Evolutionary conservation across 2,888 invertebrate species (phyloP).

Genomic region (Cryptocheilus praepositus): DNA sequence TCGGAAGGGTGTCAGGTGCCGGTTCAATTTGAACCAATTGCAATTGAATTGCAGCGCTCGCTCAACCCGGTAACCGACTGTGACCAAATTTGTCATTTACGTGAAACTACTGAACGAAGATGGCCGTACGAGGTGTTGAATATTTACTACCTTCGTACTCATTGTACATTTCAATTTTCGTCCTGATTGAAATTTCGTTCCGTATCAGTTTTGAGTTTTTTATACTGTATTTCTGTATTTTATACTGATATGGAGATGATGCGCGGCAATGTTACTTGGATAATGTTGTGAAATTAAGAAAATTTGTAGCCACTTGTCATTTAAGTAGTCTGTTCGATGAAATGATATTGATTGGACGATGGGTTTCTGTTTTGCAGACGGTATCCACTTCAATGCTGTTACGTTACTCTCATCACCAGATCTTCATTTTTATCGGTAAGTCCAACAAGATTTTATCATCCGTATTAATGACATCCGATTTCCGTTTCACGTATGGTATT

Average conservation of each 20-base stretch:
- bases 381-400: constrained; percentile 98
- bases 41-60: constrained; percentile 69
- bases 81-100: constrained; percentile 15
- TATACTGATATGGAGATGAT: too few relatives aligned
- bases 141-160: constrained; percentile 33
- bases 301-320: too few relatives aligned
- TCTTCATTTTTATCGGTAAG: constrained; percentile 99
- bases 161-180: too few relatives aligned
- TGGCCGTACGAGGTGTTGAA: constrained; percentile 18
- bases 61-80: constrained; percentile 62
- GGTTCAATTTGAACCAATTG: constrained; percentile 64
- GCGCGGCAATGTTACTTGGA: too few relatives aligned
- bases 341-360: too few relatives aligned
- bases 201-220: too few relatives aligned
- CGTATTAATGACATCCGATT: too few relatives aligned
- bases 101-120: constrained; percentile 37
- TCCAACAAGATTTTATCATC: constrained; percentile 50
- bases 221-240: too few relatives aligned
- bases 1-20: constrained; percentile 66
- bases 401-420: constrained; percentile 99
- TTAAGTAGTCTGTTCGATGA: too few relatives aligned
- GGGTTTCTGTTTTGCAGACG: constrained; percentile 85
- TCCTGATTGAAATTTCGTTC: too few relatives aligned
- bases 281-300: too few relatives aligned
- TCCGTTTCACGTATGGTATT: too few relatives aligned